Conservation (phyloP, 2,888 invertebrate genomes). For the Lacanobia wlatinum region DNA sequence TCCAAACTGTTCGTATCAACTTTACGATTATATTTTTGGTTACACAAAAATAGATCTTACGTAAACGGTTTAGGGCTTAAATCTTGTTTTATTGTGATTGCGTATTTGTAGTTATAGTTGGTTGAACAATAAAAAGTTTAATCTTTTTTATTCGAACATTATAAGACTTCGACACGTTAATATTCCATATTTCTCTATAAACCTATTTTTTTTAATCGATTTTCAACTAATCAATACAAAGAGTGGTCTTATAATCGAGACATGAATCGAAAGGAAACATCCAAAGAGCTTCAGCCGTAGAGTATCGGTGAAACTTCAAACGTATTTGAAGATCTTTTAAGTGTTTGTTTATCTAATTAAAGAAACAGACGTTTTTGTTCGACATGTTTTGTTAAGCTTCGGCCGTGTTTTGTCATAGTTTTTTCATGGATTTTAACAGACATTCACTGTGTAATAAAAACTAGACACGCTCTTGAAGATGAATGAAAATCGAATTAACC, state of each 20-base stretch:
- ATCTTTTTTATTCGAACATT: constrained; percentile 15
- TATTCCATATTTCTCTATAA: constrained; percentile 1
- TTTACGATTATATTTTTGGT: constrained; percentile 60
- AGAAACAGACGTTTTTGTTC: constrained; percentile 57
- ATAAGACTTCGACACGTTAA: neutral
- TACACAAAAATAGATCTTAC: constrained; percentile 36
- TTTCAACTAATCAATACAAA: constrained; percentile 1
- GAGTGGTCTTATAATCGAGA: constrained; percentile 12
- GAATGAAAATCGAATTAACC: constrained; percentile 27
- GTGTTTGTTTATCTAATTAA: constrained; percentile 68
- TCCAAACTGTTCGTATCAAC: constrained; percentile 68
- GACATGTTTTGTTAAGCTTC: constrained; percentile 34
- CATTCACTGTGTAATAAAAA: constrained; percentile 24
- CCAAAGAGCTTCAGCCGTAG: constrained; percentile 42
- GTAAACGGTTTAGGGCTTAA: constrained; percentile 23
- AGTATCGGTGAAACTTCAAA: constrained; percentile 67
- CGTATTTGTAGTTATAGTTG: constrained; percentile 8
- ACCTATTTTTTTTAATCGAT: neutral
- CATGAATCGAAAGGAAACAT: constrained; percentile 31
- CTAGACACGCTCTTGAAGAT: constrained; percentile 17
- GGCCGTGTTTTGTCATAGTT: constrained; percentile 47
- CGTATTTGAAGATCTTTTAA: constrained; percentile 64
- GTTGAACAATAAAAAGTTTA: constrained; percentile 1
- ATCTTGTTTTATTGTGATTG: constrained; percentile 22
- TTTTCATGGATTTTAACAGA: constrained; percentile 32